phyloP scores from a whole-genome alignment of 2,888 invertebrate species.

The Suillia variegata region DNA sequence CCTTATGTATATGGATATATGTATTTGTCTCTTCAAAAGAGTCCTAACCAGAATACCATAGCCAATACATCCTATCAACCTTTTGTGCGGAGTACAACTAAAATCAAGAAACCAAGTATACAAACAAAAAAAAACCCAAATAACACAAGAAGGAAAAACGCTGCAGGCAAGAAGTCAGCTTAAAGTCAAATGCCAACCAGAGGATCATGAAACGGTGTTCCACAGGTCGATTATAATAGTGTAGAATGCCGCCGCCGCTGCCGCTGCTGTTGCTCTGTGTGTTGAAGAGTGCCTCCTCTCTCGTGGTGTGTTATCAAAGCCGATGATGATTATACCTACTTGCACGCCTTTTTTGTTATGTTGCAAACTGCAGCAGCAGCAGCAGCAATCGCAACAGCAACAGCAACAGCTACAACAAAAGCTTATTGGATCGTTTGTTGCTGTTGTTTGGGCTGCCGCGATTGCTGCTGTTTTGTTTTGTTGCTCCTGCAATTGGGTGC shows the following conservation, averaged over 20 bases:
- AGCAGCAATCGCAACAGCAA: conserved; percentile 4
- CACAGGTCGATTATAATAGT: conserved; percentile 1
- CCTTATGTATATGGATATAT: no score
- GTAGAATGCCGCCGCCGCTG: conserved; percentile 1
- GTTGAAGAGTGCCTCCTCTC: not conserved
- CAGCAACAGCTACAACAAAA: conserved; percentile 23
- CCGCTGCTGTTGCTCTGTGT: not conserved
- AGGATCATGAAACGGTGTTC: conserved; percentile 36
- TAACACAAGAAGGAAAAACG: not conserved
- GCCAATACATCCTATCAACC: no score
- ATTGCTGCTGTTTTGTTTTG: conserved; percentile 22
- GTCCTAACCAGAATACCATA: no score
- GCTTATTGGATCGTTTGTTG: conserved; percentile 27
- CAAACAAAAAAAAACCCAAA: conserved; percentile 7
- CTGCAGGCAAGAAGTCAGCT: conserved; percentile 28
- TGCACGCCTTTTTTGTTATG: conserved; percentile 48
- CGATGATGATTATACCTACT: conserved; percentile 55
- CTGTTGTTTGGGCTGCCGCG: conserved; percentile 27
- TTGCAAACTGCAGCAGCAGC: no score
- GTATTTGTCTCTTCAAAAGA: no score
- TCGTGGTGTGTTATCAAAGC: conserved; percentile 56
- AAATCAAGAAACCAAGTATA: conserved; percentile 20
- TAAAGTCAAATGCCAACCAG: conserved; percentile 49
- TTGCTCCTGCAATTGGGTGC: no score
- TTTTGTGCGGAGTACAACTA: no score